phyloP scores from a whole-genome alignment of 2,797 vertebrate genomes.

The Smutsia gigantea region DNA sequence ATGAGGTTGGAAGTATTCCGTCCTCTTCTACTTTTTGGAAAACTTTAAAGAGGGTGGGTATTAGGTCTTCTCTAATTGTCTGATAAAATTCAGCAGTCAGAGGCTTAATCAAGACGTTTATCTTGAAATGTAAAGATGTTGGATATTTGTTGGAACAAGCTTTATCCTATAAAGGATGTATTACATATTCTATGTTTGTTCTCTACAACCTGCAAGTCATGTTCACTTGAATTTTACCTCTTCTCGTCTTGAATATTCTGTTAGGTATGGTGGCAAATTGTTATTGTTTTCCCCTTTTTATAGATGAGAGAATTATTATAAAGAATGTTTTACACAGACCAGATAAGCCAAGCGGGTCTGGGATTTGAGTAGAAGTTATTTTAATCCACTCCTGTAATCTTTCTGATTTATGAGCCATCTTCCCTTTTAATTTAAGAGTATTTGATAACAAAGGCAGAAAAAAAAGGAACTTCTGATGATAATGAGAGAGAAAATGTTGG shows the following conservation, averaged over 20 bases:
- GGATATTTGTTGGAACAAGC: not conserved
- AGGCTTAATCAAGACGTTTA: not conserved
- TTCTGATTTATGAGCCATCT: not conserved
- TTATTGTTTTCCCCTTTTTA: not conserved
- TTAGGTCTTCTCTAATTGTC: no score
- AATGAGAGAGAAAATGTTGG: not conserved
- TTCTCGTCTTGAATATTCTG: not conserved
- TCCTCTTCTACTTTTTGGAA: no score
- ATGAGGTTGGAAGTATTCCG: no score
- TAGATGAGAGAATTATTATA: not conserved
- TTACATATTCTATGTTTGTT: not conserved
- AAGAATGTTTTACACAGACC: not conserved
- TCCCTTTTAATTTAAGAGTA: not conserved
- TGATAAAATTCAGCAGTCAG: no score
- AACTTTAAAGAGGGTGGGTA: no score
- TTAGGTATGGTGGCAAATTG: not conserved
- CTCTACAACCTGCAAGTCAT: not conserved
- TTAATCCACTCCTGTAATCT: not conserved
- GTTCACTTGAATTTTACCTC: not conserved
- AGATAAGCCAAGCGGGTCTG: not conserved
- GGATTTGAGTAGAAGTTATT: not conserved
- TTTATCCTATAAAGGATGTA: not conserved
- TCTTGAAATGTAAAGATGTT: not conserved
- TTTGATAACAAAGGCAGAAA: not conserved
- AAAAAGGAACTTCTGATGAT: not conserved